Evolutionary conservation across 2,113 vertebrate genomes (phyloP), one percentile per base, ranked within the genome.

Genomic region (Bombycilla garrulus): DNA sequence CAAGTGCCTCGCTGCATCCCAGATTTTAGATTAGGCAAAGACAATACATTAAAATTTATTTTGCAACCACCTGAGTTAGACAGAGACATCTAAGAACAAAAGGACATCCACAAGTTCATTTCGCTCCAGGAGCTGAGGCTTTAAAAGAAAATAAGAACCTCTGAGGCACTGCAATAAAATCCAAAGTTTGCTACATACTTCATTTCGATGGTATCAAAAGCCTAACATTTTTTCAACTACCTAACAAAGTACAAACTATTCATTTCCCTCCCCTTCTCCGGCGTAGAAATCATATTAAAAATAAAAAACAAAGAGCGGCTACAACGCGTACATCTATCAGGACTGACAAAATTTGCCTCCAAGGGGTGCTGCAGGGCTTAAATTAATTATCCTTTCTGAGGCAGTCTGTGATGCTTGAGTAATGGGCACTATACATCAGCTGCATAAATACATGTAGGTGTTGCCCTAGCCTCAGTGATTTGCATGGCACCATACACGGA

Each of bases 311-410:
- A 88, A 92, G 82, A 90, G 47, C 42, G 80, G 88, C 66, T 94
- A 82, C 77, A 40, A 79, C 3, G 15, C 18, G 15, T 76, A 36
- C 86, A 83, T 88, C 92, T 78, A 92, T 89, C 61, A 90, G 48
- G 73, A 84, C 60, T 22, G 56, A 93, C 67, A 93, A 81, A 91
- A 93, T 57, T 88, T 94, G 80, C 95, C 95, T 96, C 92, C 40
- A 58, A 96, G 93, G 88, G 71, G 72, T 93, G 87, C 94, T 93
- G 85, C 82, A 67, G 88, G 85, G 92, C 77, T 91, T 92, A 89
- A 96, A 96, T 95, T 96, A 94, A 96, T 96, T 95, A 96, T 79
- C 56, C 36, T 83, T 94, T 62, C 81, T 0, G 1, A 76, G 88
- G 73, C 53, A 89, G 76, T 17, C 18, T 62, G 61, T 57, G 90